These are phyloP conservation scores for cat (Felis catus) DNA, from an alignment of 2,113 vertebrate genomes.

Conservation along the genomic window DNA sequence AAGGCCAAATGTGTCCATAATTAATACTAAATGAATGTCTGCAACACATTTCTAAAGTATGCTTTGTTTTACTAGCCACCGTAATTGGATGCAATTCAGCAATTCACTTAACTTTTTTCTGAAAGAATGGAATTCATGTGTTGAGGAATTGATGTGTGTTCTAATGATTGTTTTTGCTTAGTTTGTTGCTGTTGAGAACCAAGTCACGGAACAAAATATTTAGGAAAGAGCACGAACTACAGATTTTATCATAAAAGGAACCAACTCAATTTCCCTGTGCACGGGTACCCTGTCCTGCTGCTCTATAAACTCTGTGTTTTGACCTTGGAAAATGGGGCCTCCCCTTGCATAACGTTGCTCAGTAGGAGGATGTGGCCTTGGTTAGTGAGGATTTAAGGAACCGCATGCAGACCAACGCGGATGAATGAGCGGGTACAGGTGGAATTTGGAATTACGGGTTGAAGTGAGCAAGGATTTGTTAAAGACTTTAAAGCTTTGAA, in stretches of 20 bases:
- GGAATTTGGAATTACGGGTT: background rate
- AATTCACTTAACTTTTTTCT: conserved; percentile 32
- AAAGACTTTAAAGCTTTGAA: conserved; percentile 44
- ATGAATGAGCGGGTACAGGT: conserved; percentile 25
- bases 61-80: conserved; percentile 25
- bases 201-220: conserved; percentile 62
- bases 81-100: conserved; percentile 52
- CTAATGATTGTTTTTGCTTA: conserved; percentile 46
- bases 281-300: background rate
- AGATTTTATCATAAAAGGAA: conserved; percentile 42
- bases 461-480: conserved; percentile 2
- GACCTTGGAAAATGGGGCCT: conserved; percentile 29
- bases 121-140: conserved; percentile 26
- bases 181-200: conserved; percentile 50
- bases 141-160: background rate
- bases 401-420: background rate
- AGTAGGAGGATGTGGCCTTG: background rate
- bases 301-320: conserved; percentile 56
- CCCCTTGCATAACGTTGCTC: background rate
- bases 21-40: conserved; percentile 44
- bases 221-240: conserved; percentile 23
- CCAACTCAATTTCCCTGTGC: conserved; percentile 22
- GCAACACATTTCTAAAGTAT: conserved; percentile 13
- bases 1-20: conserved; percentile 52
- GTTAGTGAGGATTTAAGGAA: background rate